Conservation (phyloP, 2,797 vertebrate genomes). For the Thaleichthys pacificus region DNA sequence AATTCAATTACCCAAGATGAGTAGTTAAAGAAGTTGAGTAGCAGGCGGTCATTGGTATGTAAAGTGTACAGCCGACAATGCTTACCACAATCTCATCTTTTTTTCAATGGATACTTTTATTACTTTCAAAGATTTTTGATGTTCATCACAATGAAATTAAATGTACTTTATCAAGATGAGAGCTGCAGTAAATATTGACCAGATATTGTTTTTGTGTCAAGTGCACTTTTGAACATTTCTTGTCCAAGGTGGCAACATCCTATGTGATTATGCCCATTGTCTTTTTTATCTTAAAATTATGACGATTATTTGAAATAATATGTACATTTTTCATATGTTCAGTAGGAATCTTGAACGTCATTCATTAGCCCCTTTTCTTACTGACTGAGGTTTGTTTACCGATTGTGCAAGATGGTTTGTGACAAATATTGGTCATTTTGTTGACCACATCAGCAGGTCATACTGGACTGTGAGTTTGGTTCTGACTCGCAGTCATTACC, state of each 20-base stretch:
- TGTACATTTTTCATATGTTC: neutral
- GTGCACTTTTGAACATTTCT: neutral
- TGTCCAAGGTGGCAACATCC: neutral
- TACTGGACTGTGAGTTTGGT: constrained; percentile 24
- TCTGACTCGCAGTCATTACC: constrained; percentile 20
- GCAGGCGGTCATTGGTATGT: constrained; percentile 44
- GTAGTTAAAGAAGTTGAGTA: constrained; percentile 41
- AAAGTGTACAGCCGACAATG: constrained; percentile 36
- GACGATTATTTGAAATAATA: constrained; percentile 5
- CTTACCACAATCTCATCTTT: constrained; percentile 17
- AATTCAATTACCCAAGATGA: constrained; percentile 55
- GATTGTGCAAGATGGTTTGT: neutral
- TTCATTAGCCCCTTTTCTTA: neutral
- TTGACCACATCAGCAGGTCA: neutral
- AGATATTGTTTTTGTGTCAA: neutral
- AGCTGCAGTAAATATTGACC: neutral
- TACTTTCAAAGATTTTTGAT: constrained; percentile 32
- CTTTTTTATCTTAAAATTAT: constrained; percentile 3
- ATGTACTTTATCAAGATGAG: neutral
- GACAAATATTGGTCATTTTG: neutral
- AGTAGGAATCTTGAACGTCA: neutral
- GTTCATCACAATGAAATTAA: constrained; percentile 26
- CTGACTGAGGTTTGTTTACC: neutral
- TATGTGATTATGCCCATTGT: neutral
- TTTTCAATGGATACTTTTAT: neutral